Base-by-base conservation (phyloP, 2,797 vertebrate species). In the Pseudochaenichthys georgianus region DNA sequence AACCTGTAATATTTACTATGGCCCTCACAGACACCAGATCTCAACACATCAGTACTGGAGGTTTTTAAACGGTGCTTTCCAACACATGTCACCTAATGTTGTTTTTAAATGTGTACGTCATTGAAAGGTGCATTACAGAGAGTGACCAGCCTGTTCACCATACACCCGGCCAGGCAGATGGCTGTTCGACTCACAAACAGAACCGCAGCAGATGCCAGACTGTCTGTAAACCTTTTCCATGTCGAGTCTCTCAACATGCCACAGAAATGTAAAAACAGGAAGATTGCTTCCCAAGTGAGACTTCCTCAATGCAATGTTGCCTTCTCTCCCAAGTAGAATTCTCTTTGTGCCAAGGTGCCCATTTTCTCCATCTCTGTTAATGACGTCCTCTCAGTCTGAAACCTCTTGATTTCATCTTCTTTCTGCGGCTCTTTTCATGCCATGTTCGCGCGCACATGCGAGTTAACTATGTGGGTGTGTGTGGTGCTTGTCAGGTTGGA, bases 381-480 rank as follows among this genome's bases (percentile, higher is more conserved):
- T 76, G 81, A 73, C 19, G 5, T 64, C 70, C 51, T 46, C 66
- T 65, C 62, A 4, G 46, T 63, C 65, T 74, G 57, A 78, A 90
- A 82, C 73, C 76, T 90, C 59, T 85, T 66, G 78, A 85, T 90
- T 91, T 70, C 74, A 58, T 87, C 70, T 34, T 51, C 53, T 45
- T 38, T 69, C 34, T 63, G 8, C 11, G 16, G 43, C 68, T 77
- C 66, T 79, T 75, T 81, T 65, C 38, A 28, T 47, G 51, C 52
- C 65, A 50, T 72, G 64, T 82, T 78, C 82, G 74, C 47, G 41
- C 66, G 62, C 68, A 43, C 19, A 46, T 73, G 74, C 48, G 50
- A 78, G 63, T 82, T 66, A 64, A 64, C 45, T 60, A 31, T 41
- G 57, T 21, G 57, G 4, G 57, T 15, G 23, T 52, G 67, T 48